Conservation (phyloP, 1,140 invertebrate species). For the Forficula auricularia region DNA sequence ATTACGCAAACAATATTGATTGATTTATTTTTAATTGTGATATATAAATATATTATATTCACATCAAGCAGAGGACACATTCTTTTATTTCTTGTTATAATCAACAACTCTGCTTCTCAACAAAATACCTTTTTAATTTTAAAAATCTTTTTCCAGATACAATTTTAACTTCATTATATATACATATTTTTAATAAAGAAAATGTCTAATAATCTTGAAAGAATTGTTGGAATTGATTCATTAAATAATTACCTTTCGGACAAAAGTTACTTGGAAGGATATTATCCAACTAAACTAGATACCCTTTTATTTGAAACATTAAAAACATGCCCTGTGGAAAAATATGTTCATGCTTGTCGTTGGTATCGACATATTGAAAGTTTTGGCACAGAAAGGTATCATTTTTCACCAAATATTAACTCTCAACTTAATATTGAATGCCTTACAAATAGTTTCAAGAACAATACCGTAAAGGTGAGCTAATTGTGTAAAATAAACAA, state of each 20-base stretch:
- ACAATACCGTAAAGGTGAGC: neutral
- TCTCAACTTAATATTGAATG: neutral
- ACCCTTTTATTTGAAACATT: slow-evolving; percentile 10
- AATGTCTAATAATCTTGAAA: slow-evolving; percentile 7
- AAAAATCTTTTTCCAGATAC: no score
- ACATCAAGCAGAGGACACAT: no score
- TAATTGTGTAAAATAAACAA: slow-evolving; percentile 11
- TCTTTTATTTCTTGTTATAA: no score
- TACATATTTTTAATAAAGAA: no score
- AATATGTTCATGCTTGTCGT: slow-evolving; percentile 11
- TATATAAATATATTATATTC: no score
- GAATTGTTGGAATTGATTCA: slow-evolving; percentile 5
- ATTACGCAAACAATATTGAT: no score
- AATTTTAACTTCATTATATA: no score
- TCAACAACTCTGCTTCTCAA: no score
- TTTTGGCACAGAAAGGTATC: slow-evolving; percentile 8
- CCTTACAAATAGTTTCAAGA: neutral
- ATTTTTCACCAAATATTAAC: slow-evolving; percentile 7
- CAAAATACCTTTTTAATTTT: no score
- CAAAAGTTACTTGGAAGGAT: slow-evolving; percentile 15
- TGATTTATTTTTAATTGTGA: no score
- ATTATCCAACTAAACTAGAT: slow-evolving; percentile 13
- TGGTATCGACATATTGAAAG: slow-evolving; percentile 16
- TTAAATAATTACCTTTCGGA: slow-evolving; percentile 11
- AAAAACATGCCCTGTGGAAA: slow-evolving; percentile 1